Conservation (phyloP, 2,888 invertebrate species). For the Conomelus anceps region DNA sequence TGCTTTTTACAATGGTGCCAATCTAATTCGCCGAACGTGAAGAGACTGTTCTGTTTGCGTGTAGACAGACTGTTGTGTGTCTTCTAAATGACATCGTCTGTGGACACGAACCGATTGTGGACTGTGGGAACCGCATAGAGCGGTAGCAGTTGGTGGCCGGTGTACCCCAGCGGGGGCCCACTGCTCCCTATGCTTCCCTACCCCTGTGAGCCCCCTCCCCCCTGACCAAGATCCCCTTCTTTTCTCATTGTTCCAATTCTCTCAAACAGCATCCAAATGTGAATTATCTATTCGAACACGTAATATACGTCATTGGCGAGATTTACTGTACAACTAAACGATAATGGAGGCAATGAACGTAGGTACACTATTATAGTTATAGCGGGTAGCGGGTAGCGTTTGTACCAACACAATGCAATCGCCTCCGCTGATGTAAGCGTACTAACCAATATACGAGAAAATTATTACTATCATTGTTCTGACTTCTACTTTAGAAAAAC, state of each 20-base stretch:
- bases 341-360: not conserved
- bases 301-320: not conserved
- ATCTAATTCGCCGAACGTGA: not conserved
- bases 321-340: not conserved
- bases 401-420: not conserved
- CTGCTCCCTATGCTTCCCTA: not conserved
- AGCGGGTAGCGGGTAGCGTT: not conserved
- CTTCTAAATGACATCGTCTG: constrained; percentile 2
- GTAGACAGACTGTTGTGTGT: not conserved
- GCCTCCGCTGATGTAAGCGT: not conserved
- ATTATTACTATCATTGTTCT: not conserved
- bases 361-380: not conserved
- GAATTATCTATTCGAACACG: not conserved
- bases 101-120: constrained; percentile 6
- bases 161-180: not conserved
- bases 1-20: not conserved
- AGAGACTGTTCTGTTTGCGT: constrained; percentile 24
- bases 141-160: constrained; percentile 2
- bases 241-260: not conserved
- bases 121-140: not conserved
- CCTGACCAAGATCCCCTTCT: not conserved
- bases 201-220: not conserved
- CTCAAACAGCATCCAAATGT: not conserved
- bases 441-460: not conserved
- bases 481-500: not conserved